Evolutionary conservation across 2,888 invertebrate genomes (phyloP).

Genomic region (Leptinotarsa juncta): DNA sequence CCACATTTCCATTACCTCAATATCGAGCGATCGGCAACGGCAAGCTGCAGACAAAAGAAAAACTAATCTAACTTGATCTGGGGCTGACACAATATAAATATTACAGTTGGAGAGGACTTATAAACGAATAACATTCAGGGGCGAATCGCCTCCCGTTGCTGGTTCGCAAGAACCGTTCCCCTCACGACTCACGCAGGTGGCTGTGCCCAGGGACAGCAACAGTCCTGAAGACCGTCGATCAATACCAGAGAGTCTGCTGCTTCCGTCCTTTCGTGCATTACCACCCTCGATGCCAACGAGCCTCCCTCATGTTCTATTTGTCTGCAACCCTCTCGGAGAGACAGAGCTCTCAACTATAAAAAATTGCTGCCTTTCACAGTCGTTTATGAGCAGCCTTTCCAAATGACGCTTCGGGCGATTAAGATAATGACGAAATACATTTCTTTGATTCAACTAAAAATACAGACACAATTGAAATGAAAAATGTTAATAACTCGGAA

Average conservation of each 20-base stretch:
- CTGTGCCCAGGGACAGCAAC: slow-evolving; percentile 39
- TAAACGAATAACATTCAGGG: slow-evolving; percentile 4
- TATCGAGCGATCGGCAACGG: background rate
- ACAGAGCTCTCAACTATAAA: slow-evolving; percentile 21
- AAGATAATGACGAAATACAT: too few relatives aligned
- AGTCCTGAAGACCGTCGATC: slow-evolving; percentile 45
- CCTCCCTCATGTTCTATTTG: slow-evolving; percentile 9
- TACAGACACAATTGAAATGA: too few relatives aligned
- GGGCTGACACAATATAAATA: slow-evolving; percentile 37
- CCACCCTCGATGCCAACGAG: slow-evolving; percentile 33
- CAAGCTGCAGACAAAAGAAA: slow-evolving; percentile 25
- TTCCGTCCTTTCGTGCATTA: slow-evolving; percentile 34
- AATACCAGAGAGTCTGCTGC: slow-evolving; percentile 44
- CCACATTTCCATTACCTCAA: background rate
- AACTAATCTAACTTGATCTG: slow-evolving; percentile 31
- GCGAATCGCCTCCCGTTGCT: slow-evolving; percentile 17
- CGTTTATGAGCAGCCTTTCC: slow-evolving; percentile 8
- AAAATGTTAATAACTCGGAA: too few relatives aligned
- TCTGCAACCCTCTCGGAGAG: slow-evolving; percentile 17
- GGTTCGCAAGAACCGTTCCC: slow-evolving; percentile 35
- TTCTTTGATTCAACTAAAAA: too few relatives aligned
- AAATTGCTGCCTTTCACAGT: slow-evolving; percentile 29
- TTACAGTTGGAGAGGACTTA: slow-evolving; percentile 34
- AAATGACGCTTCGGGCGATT: background rate
- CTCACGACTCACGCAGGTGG: slow-evolving; percentile 40